phyloP scores from a whole-genome alignment of 1,140 invertebrate species.

The Bemisia tabaci region DNA sequence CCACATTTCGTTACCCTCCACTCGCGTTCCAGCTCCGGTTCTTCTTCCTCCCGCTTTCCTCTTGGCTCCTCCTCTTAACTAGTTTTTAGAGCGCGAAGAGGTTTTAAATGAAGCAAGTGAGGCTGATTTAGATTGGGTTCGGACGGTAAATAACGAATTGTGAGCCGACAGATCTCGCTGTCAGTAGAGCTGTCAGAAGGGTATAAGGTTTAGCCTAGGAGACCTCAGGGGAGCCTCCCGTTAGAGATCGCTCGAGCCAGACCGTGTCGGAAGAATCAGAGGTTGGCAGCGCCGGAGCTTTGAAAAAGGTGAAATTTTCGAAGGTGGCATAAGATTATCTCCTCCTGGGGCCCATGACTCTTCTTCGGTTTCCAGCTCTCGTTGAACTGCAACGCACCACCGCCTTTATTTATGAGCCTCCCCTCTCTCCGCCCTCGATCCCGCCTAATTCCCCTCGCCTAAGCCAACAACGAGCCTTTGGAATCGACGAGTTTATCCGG shows the following conservation, averaged over 20 bases:
- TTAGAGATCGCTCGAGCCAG: too few relatives aligned
- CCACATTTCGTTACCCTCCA: not conserved
- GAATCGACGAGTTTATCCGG: not conserved
- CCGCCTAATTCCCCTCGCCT: not conserved
- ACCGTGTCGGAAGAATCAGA: not conserved
- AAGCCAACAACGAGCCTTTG: not conserved
- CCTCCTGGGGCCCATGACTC: not conserved
- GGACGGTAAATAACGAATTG: not conserved
- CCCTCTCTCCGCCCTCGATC: not conserved
- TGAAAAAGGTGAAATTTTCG: not conserved
- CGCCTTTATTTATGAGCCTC: not conserved
- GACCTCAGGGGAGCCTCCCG: not conserved
- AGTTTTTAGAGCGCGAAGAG: not conserved
- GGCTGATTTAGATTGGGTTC: not conserved
- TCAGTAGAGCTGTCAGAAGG: not conserved
- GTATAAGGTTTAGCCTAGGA: not conserved
- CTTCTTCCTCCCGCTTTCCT: not conserved
- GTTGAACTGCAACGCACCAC: not conserved
- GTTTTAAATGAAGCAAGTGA: not conserved
- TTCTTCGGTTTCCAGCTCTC: not conserved
- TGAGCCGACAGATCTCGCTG: not conserved
- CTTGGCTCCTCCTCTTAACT: not conserved
- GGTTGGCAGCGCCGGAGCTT: not conserved
- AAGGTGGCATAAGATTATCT: not conserved
- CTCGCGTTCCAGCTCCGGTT: not conserved